Evolutionary conservation across 2,797 vertebrate genomes (phyloP), one percentile per base, ranked within the genome.

Genomic region (Aphelocoma californica): DNA sequence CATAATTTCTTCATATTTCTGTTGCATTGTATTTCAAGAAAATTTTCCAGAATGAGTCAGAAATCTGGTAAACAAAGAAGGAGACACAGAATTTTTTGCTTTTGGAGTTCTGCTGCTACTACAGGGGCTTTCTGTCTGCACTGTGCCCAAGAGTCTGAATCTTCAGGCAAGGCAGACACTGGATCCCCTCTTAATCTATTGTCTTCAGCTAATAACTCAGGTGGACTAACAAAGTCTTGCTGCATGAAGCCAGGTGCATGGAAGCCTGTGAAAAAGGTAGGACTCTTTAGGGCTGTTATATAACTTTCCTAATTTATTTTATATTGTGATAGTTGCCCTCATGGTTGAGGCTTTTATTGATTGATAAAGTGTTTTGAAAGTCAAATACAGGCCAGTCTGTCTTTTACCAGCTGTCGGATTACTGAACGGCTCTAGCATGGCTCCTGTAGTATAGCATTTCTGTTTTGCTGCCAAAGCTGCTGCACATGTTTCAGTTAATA

Each of bases 351-450:
- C 70, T 94, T 72, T 25, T 75, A 77, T 88, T 91, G 92, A 95
- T 86, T 88, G 93, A 78, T 83, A 65, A 58, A 86, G 44, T 71
- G 57, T 93, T 92, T 86, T 91, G 58, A 74, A 91, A 96, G 86
- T 83, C 88, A 90, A 14, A 81, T 75, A 50, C 77, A 65, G 82
- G 62, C 87, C 73, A 91, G 58, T 42, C 54, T 74, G 54, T 81
- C 40, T 88, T 92, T 91, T 40, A 86, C 31, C 81, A 91, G 81
- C 88, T 91, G 81, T 88, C 71, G 71, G 81, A 31, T 87, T 64
- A 29, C 40, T 67, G 38, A 85, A 24, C 25, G 58, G 81, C 66
- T 84, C 66, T 62, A 94, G 70, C 48, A 62, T 4, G 16, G 67
- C 71, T 94, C 42, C 69, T 78, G 42, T n/a, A 65, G 74, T 82